Base-by-base conservation (phyloP, 2,888 invertebrate species). In the Lasioglossum pauxillum region DNA sequence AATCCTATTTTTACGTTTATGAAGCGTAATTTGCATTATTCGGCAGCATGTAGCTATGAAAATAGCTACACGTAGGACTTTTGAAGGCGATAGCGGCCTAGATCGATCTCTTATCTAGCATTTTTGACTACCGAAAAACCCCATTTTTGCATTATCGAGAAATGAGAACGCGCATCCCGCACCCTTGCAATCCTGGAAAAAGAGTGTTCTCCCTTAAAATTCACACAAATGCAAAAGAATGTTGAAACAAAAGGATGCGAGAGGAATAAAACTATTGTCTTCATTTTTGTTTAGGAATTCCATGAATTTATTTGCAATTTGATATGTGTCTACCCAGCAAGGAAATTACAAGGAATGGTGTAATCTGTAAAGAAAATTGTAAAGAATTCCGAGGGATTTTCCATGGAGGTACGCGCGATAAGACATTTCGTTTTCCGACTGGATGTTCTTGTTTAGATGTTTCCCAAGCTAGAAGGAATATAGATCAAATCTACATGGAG, bases 401-500 rank as follows among this genome's bases (percentile, higher is more conserved):
- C 35, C 10, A 75, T 49, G 31, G 57, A 78, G 67, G 38, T 67
- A 75, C 53, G 64, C 41, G 60, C 16, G 49, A 35, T n/a, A 46
- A 23, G 35, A 72, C 44, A 64, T 83, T 84, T 78, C 79, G 82
- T 77, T 89, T 86, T 83, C 83, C 75, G 57, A 60, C 74, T 71
- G 75, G 83, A 87, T 85, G 88, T 83, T 82, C 78, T 81, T 57
- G 78, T 86, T 82, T 82, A 38, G 75, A 72, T 81, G 82, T 84
- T 89, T 84, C 83, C 84, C 80, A 82, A 79, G 72, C 80, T 75
- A 77, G 84, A 82, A 80, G 46, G 80, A 77, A 85, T 87, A 84
- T 82, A 87, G 89, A 91, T 89, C 88, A 81, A 83, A 89, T 86
- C 83, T 86, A 75, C 84, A 85, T 83, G 86, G 80, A 72, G 89